Base-by-base conservation (phyloP, 2,113 vertebrate genomes). In the Leptodactylus fuscus region DNA sequence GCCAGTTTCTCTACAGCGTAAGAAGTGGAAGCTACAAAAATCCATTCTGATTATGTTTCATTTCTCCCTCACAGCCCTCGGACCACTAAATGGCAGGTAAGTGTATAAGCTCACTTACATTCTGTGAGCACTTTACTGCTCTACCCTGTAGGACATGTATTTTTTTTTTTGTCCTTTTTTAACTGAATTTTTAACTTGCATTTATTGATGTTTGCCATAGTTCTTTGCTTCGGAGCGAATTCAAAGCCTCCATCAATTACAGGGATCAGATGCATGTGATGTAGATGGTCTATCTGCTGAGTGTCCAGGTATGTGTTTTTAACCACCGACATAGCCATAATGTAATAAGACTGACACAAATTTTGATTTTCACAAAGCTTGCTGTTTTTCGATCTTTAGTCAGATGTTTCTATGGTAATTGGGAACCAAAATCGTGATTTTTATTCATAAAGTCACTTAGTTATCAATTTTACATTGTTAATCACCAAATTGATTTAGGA, bases 21-120 rank as follows among this genome's bases (percentile, higher is more conserved):
- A 58, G 32, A 41, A 58, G 67, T 75, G 24, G 4, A 75, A 15
- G 27, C 5, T 41, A 29, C 24, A 81, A 32, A 86, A 51, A 67
- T 87, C 82, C 15, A 83, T 88, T 65, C 20, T 62, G 60, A 88
- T 87, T 87, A 87, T 86, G 67, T 86, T 55, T 22, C 24, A 4
- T 34, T 20, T 67, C 36, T 55, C 8, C 34, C 5, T 24, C 22
- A 75, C 92, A 99, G 97, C 87, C 96, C 97, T 44, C 91, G 91
- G 86, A 27, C 90, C 86, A 91, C 88, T 76, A 88, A 86, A 88
- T 88, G 89, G 51, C 93, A 96, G 96, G 97, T 98, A 96, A 95
- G 93, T 87, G 24, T n/a, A 34, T 36, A n/a, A n/a, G 16, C 15
- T 55, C 3, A n/a, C n/a, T 79, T 20, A 32, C 15, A 22, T 36